phyloP scores from a whole-genome alignment of 2,113 vertebrate species.

The Pseudonaja textilis region DNA sequence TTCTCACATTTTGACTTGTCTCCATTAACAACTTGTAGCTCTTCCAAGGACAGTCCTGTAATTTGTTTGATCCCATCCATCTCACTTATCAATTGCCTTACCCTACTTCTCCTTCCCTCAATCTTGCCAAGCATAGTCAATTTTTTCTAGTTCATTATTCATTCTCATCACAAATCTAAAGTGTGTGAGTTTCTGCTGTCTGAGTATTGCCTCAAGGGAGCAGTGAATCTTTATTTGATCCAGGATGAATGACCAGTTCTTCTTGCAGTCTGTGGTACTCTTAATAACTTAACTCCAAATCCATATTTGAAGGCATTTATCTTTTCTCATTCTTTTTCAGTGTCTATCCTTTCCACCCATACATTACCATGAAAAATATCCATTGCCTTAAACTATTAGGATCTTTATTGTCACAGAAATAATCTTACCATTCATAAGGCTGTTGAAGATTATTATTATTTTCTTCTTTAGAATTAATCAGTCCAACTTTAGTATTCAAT shows the following conservation, averaged over 20 bases:
- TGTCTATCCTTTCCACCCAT: neutral
- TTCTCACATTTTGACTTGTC: neutral
- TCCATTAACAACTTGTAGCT: neutral
- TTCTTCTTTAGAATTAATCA: neutral
- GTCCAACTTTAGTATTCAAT: neutral
- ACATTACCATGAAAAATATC: neutral
- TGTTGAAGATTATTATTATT: neutral
- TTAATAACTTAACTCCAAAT: neutral
- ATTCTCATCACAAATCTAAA: neutral
- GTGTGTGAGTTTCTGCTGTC: neutral
- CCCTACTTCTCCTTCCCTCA: neutral
- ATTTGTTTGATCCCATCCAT: neutral
- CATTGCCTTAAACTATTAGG: neutral
- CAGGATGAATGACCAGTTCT: neutral
- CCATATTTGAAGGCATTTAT: neutral
- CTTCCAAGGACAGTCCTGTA: neutral
- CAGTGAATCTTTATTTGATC: neutral
- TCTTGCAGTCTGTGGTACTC: neutral
- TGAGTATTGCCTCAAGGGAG: neutral
- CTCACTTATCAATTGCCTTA: neutral
- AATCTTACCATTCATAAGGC: neutral
- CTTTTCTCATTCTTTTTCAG: neutral
- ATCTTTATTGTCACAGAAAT: neutral
- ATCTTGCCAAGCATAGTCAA: neutral
- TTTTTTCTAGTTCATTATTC: neutral